Base-by-base conservation (phyloP, 2,797 vertebrate species). In the Scolopax rusticola region DNA sequence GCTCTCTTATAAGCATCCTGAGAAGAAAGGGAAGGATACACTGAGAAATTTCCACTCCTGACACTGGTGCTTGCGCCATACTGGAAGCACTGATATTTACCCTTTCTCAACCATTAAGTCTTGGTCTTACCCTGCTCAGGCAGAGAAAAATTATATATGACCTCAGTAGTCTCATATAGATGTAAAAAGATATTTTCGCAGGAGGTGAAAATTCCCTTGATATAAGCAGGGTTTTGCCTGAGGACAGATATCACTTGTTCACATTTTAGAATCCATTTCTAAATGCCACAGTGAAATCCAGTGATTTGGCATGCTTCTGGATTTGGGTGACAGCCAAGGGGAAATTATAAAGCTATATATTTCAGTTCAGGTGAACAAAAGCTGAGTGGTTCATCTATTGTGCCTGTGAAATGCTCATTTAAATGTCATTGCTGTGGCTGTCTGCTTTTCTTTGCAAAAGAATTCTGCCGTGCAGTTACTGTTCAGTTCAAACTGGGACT, bases 101-200 rank as follows among this genome's bases (percentile, higher is more conserved):
- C 5, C 27, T 81, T 83, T 78, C 32, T 59, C 64, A 84, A 36
- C 10, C 18, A 11, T 9, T 63, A 40, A 51, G 11, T 10, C 33
- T 32, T 24, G 19, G 12, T n/a, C 32, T 59, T 30, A 36, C 11
- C 56, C 6, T 67, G 8, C 30, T 57, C 23, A 21, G 51, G 6
- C 28, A 17, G 30, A 25, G 19, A 7, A 56, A 4, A 57, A 23
- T 36, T 76, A 12, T 23, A 8, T 7, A 32, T 0, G 2, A 48
- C 33, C 43, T 38, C 4, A 1, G 4, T 11, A 63, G 9, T 57
- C 25, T 23, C 0, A 0, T 13, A 12, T 3, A n/a, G 28, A 61
- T 2, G 3, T 16, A 59, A 61, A n/a, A 18, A 41, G 21, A 70
- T 36, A 36, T 36, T 9, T 12, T 19, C 74, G 12, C 7, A 81